phyloP scores from a whole-genome alignment of 2,797 vertebrate species.

The Phataginus tetradactyla region DNA sequence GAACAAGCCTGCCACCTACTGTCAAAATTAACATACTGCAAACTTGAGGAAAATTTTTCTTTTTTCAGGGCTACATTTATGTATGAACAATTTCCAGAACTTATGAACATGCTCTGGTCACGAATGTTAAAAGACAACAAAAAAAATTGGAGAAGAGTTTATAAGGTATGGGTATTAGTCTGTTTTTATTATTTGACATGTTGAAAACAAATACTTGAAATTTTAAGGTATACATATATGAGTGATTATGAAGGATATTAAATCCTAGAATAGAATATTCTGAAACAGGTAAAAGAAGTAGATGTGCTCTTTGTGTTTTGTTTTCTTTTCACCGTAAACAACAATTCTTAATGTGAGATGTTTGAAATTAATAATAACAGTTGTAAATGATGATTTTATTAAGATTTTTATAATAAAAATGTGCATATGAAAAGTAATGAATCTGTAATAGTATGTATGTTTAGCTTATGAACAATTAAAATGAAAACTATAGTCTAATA shows the following conservation, averaged over 20 bases:
- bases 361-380: constrained; percentile 35
- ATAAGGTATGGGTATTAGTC: constrained; percentile 91
- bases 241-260: neutral
- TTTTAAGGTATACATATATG: neutral
- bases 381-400: constrained; percentile 40
- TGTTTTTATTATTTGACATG: constrained; percentile 28
- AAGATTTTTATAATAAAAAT: neutral
- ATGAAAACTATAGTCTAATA: neutral
- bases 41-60: constrained; percentile 51
- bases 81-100: constrained; percentile 99
- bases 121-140: constrained; percentile 99
- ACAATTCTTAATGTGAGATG: neutral
- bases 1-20: constrained; percentile 89
- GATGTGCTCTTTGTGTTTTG: neutral
- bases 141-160: constrained; percentile 99
- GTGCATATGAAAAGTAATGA: neutral
- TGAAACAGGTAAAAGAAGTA: neutral
- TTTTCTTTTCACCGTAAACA: constrained; percentile 28
- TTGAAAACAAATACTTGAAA: constrained; percentile 35
- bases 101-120: constrained; percentile 99
- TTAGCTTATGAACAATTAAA: neutral
- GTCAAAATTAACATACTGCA: constrained; percentile 76
- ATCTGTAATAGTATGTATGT: neutral
- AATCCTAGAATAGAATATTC: neutral
- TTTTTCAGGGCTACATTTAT: constrained; percentile 95